phyloP scores from a whole-genome alignment of 1,140 invertebrate genomes.

The Maniola jurtina region DNA sequence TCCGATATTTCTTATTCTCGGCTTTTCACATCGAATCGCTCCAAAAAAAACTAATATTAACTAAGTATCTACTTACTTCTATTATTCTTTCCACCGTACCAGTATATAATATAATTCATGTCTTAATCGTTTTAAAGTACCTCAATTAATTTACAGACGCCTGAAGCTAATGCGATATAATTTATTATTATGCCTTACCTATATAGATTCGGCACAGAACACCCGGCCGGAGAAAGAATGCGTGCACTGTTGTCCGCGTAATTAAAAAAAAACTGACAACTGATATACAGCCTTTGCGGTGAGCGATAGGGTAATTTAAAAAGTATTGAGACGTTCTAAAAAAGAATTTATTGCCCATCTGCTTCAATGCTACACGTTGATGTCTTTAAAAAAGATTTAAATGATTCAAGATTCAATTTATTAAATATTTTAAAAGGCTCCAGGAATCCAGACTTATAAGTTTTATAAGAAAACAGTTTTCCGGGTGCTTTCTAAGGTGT shows the following conservation, averaged over 20 bases:
- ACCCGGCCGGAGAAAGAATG: constrained; percentile 48
- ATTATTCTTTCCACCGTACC: too few species aligned
- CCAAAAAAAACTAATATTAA: too few species aligned
- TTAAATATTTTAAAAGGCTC: not conserved
- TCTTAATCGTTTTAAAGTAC: not conserved
- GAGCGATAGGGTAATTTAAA: constrained; percentile 31
- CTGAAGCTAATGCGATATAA: not conserved
- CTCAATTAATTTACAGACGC: not conserved
- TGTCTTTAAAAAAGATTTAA: not conserved
- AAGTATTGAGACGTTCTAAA: constrained; percentile 26
- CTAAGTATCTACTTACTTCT: too few species aligned
- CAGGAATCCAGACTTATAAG: not conserved
- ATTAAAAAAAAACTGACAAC: constrained; percentile 35
- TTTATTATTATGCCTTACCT: constrained; percentile 18
- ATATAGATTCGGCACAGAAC: constrained; percentile 42
- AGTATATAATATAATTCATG: too few species aligned
- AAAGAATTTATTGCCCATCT: constrained; percentile 26
- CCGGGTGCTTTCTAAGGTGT: too few species aligned
- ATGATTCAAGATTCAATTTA: not conserved
- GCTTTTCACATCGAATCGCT: too few species aligned
- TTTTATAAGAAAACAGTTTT: too few species aligned
- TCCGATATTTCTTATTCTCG: too few species aligned
- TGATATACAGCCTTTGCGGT: constrained; percentile 30
- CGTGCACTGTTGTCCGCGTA: constrained; percentile 31
- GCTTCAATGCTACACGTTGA: constrained; percentile 14